Evolutionary conservation across 2,797 vertebrate species (phyloP).

Genomic region (Rhinichthys osculus): DNA sequence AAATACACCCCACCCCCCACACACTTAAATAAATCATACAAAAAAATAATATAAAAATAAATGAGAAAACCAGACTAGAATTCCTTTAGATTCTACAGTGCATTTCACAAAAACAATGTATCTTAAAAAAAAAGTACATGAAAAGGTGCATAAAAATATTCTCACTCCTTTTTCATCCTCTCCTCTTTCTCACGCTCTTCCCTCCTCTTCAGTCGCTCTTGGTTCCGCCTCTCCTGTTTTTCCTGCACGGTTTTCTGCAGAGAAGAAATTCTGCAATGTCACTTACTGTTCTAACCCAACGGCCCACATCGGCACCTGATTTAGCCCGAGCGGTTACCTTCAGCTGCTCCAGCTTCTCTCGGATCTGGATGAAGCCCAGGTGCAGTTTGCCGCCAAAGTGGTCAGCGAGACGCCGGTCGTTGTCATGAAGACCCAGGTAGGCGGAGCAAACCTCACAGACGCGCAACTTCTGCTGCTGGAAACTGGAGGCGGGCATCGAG

Average conservation of each 20-base stretch:
- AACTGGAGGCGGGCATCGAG: slow-evolving; percentile 99
- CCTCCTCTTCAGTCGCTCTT: slow-evolving; percentile 91
- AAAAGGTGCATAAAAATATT: background rate
- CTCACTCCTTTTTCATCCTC: slow-evolving; percentile 85
- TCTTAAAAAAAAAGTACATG: background rate
- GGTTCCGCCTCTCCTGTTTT: slow-evolving; percentile 95
- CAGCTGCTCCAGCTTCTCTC: slow-evolving; percentile 95
- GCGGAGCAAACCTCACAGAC: slow-evolving; percentile 98
- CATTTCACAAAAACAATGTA: background rate
- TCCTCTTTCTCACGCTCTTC: slow-evolving; percentile 95
- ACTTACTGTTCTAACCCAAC: background rate
- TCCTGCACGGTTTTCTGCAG: slow-evolving; percentile 93
- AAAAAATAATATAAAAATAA: background rate
- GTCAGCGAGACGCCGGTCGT: slow-evolving; percentile 95
- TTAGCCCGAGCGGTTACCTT: slow-evolving; percentile 76
- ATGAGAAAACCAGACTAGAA: background rate
- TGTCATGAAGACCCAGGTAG: slow-evolving; percentile 97
- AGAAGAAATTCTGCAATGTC: background rate
- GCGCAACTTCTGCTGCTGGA: slow-evolving; percentile 97
- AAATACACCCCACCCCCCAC: background rate
- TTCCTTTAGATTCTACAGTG: background rate
- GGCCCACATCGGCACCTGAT: slow-evolving; percentile 4
- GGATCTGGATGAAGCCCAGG: slow-evolving; percentile 97
- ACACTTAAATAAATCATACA: too few species aligned
- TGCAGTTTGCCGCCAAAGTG: slow-evolving; percentile 98